Percentiles rank a stretch among this genome's conserved stretches.
Evolutionary conservation across 2,113 vertebrate genomes (phyloP).

Genomic region (Pristiophorus japonicus): DNA sequence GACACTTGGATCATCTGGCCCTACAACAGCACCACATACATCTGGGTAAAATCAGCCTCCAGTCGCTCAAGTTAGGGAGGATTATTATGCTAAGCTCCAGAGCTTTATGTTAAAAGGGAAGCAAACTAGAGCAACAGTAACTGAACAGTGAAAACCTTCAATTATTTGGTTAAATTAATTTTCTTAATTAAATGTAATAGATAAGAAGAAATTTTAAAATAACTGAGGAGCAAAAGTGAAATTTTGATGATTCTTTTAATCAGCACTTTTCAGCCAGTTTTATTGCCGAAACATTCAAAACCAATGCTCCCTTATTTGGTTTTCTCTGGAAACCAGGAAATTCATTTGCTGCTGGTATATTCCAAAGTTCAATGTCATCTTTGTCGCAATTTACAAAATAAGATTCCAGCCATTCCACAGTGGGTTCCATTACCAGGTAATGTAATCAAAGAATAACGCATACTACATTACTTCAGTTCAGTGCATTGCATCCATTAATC

Average conservation of each 20-base stretch:
- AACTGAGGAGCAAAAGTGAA: not conserved
- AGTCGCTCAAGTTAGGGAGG: not conserved
- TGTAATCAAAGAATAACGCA: constrained; percentile 12
- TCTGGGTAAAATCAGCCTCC: not conserved
- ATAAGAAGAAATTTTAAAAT: not conserved
- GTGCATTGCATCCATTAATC: constrained; percentile 12
- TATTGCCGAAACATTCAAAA: not conserved
- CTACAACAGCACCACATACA: not conserved
- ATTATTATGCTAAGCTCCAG: not conserved
- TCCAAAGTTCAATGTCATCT: constrained; percentile 33
- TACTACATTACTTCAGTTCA: not conserved
- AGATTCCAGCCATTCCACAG: constrained; percentile 29
- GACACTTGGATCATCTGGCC: not conserved
- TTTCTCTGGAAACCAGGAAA: not conserved
- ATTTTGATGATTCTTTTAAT: not conserved
- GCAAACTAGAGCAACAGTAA: not conserved
- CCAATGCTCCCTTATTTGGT: not conserved
- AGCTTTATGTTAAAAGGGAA: not conserved
- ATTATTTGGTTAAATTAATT: not conserved
- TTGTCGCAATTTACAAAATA: constrained; percentile 20
- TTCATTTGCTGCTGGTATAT: not conserved
- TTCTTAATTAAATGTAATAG: not conserved
- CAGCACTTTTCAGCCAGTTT: not conserved
- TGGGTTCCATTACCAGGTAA: constrained; percentile 13
- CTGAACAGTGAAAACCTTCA: not conserved